Conservation (phyloP, 2,888 invertebrate species). For the Notodonta dromedarius region DNA sequence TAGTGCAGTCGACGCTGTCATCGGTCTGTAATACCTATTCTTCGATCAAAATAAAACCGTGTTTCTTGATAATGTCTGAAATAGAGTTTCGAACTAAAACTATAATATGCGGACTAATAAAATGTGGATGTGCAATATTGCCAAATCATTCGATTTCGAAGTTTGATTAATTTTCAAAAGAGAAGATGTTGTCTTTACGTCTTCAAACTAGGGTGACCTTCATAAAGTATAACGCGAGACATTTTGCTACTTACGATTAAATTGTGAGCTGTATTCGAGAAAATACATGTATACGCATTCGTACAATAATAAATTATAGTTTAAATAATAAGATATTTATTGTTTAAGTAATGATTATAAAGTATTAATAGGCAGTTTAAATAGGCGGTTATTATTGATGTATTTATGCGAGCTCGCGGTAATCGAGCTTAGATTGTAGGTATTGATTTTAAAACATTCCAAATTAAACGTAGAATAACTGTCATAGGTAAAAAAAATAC, state of each 20-base stretch:
- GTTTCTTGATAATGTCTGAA: too few species aligned
- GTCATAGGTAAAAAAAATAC: conserved; percentile 18
- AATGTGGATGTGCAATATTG: background rate
- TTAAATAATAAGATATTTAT: conserved; percentile 74
- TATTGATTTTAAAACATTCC: conserved; percentile 49
- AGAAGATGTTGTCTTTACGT: background rate
- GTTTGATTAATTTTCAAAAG: too few species aligned
- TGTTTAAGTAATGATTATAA: conserved; percentile 65
- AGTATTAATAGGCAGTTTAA: conserved; percentile 57
- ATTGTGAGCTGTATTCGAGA: conserved; percentile 74
- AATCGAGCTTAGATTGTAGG: conserved; percentile 33
- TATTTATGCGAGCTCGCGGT: conserved; percentile 48
- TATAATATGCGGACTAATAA: background rate
- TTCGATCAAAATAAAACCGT: too few species aligned
- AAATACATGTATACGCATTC: conserved; percentile 82
- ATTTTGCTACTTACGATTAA: conserved; percentile 37
- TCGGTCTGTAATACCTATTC: too few species aligned
- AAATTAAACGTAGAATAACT: conserved; percentile 40
- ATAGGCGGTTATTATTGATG: conserved; percentile 55
- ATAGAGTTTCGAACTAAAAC: background rate
- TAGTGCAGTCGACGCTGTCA: too few species aligned
- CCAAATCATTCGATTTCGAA: background rate
- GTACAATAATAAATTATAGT: conserved; percentile 80
- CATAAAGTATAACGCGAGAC: conserved; percentile 14
- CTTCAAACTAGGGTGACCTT: conserved; percentile 6